Conservation (phyloP, 2,113 vertebrate species). For the Actinemys pallida region DNA sequence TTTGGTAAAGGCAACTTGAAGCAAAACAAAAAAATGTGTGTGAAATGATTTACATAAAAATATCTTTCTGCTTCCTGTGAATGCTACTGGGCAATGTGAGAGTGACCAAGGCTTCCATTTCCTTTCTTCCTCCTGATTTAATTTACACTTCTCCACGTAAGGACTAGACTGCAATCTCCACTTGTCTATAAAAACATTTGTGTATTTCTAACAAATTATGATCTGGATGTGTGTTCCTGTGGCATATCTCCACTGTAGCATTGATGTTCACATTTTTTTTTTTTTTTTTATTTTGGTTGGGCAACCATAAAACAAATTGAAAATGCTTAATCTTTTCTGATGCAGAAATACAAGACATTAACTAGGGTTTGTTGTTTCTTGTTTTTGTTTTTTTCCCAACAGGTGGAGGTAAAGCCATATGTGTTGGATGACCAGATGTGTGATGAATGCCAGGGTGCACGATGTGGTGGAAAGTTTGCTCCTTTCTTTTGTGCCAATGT, state of each 20-base stretch:
- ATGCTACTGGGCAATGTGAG: not conserved
- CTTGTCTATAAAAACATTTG: no score
- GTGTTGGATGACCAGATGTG: slow-evolving; percentile 98
- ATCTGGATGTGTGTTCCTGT: not conserved
- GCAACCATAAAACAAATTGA: not conserved
- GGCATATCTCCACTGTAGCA: rapidly evolving
- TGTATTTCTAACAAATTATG: not conserved
- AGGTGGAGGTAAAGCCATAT: slow-evolving; percentile 99
- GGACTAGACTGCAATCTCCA: not conserved
- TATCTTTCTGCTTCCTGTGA: not conserved
- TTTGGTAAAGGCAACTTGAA: not conserved
- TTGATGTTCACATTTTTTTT: not conserved
- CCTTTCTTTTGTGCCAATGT: slow-evolving; percentile 99
- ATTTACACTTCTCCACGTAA: not conserved
- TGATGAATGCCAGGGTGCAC: slow-evolving; percentile 96
- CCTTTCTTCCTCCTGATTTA: not conserved
- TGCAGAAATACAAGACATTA: not conserved
- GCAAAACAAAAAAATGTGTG: not conserved
- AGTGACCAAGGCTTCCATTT: not conserved
- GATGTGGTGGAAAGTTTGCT: slow-evolving; percentile 96
- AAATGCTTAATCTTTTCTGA: rapidly evolving
- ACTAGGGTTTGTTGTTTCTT: not conserved
- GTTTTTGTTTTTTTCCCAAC: not conserved
- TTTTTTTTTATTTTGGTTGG: not conserved
- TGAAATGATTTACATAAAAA: not conserved